Percentiles rank a stretch among this genome's conserved stretches.
phyloP scores from a whole-genome alignment of 2,888 invertebrate species.

The Ophion obscuratus region DNA sequence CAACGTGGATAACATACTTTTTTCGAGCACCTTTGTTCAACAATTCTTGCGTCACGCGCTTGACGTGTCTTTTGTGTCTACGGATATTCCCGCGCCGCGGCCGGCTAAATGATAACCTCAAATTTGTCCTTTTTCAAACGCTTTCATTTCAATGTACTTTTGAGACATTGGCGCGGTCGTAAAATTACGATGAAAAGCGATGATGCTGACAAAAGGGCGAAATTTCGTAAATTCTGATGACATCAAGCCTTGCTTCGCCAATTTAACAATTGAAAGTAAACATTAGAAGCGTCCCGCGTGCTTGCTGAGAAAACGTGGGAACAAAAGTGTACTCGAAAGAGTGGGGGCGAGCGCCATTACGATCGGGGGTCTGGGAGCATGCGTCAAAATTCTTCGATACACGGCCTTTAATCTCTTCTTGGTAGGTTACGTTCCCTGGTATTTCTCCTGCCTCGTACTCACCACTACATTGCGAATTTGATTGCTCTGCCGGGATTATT shows the following conservation, averaged over 20 bases:
- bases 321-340: background rate
- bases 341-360: background rate
- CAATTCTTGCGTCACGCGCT: background rate
- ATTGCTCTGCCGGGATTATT: background rate
- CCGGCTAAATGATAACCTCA: slow-evolving; percentile 37
- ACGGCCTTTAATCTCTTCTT: background rate
- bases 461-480: background rate
- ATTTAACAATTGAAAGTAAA: background rate
- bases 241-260: background rate
- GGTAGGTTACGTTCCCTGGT: slow-evolving; percentile 5
- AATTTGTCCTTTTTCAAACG: slow-evolving; percentile 5
- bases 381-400: slow-evolving; percentile 30
- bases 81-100: slow-evolving; percentile 23
- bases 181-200: background rate
- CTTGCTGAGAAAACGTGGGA: background rate
- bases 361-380: background rate
- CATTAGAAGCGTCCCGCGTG: slow-evolving; percentile 12
- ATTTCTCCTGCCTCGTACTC: background rate
- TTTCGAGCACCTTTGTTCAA: background rate
- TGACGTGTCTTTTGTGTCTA: background rate
- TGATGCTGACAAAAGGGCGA: background rate
- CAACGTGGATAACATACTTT: slow-evolving; percentile 33
- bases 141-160: background rate
- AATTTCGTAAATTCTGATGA: background rate
- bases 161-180: background rate